Evolutionary conservation across 2,888 invertebrate genomes (phyloP).

Genomic region (Ophioninae sp.): DNA sequence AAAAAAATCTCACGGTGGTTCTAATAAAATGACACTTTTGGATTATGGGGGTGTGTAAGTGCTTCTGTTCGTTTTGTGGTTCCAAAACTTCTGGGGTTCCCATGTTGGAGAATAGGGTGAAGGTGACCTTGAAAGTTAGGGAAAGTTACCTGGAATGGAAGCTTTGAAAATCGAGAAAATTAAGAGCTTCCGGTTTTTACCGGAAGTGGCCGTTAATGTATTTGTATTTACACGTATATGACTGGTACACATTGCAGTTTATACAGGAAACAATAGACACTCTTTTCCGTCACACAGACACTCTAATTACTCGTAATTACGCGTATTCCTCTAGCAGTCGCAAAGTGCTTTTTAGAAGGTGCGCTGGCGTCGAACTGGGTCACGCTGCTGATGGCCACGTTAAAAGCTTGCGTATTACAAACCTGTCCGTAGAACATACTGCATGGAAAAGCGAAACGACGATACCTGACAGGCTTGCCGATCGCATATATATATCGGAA

Average conservation of each 20-base stretch:
- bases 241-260: neutral
- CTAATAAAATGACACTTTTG: constrained; percentile 72
- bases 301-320: constrained; percentile 47
- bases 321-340: constrained; percentile 46
- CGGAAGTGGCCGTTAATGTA: neutral
- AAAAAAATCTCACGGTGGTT: constrained; percentile 51
- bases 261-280: too few species aligned
- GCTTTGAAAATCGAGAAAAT: neutral
- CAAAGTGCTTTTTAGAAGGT: constrained; percentile 61
- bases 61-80: constrained; percentile 61
- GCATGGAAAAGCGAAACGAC: constrained; percentile 42
- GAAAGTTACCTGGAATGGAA: neutral
- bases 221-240: neutral
- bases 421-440: constrained; percentile 40
- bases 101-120: constrained; percentile 21
- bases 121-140: neutral
- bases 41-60: constrained; percentile 71
- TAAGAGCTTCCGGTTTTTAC: neutral
- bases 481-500: neutral
- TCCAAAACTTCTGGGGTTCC: constrained; percentile 56
- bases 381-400: constrained; percentile 56
- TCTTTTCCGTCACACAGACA: constrained; percentile 8
- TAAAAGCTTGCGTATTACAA: constrained; percentile 60
- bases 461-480: constrained; percentile 38
- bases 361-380: constrained; percentile 41